Percentiles rank a stretch among this genome's conserved stretches.
phyloP scores from a whole-genome alignment of 1,140 invertebrate genomes.

The Sitophilus oryzae region DNA sequence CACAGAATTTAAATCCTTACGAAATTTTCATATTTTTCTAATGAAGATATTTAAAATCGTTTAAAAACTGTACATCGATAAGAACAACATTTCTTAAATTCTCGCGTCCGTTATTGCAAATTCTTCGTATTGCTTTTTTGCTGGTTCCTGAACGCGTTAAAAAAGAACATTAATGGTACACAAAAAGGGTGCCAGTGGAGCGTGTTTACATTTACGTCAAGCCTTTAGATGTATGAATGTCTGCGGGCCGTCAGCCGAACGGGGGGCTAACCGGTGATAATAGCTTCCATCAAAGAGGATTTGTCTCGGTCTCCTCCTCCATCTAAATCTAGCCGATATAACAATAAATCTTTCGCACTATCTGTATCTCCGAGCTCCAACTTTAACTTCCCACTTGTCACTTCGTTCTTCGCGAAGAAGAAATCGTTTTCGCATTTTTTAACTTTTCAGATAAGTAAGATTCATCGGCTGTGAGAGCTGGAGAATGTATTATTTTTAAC shows the following conservation, averaged over 20 bases:
- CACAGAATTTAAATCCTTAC: no score
- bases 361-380: slow-evolving; percentile 33
- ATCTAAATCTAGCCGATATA: slow-evolving; percentile 40
- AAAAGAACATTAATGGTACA: no score
- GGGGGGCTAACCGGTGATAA: slow-evolving; percentile 35
- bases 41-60: no score
- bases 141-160: no score
- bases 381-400: slow-evolving; percentile 37
- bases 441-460: slow-evolving; percentile 38
- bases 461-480: slow-evolving; percentile 29
- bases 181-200: slow-evolving; percentile 5
- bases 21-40: no score
- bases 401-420: slow-evolving; percentile 25
- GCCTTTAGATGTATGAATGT: slow-evolving; percentile 4
- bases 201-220: slow-evolving; percentile 5
- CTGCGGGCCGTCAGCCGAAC: slow-evolving; percentile 9
- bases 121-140: no score
- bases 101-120: no score
- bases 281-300: slow-evolving; percentile 39
- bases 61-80: no score
- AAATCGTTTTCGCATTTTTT: slow-evolving; percentile 38
- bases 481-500: slow-evolving; percentile 15
- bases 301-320: slow-evolving; percentile 34
- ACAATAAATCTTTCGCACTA: slow-evolving; percentile 40
- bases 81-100: no score